Evolutionary conservation across 2,888 invertebrate species (phyloP), one percentile per base, ranked within the genome.

Genomic region (Yponomeuta sedellus): DNA sequence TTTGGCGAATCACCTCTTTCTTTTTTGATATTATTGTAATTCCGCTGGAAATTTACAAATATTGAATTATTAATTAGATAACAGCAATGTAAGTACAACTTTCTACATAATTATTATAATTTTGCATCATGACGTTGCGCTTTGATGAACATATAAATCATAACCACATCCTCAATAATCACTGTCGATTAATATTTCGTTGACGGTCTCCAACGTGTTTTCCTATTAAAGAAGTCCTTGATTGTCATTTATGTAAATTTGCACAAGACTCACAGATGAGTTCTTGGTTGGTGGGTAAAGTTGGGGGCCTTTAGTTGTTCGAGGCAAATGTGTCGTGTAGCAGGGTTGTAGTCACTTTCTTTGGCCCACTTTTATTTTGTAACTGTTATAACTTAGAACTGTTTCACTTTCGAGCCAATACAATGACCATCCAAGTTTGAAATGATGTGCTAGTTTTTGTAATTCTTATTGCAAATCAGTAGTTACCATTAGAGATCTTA

Each of bases 151-250:
- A 59, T 11, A 16, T 2, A 12, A 16, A 52, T 52, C 44, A 12
- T 12, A 52, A 52, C 44, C 44, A 59, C 22, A 22, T 59, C 59
- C 25, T 22, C 25, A 20, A 52, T 16, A 52, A 52, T 52, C 12
- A 20, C 25, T 11, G 61, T 20, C 25, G 25, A 61, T 63, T 63
- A 61, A 63, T 44, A 39, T 63, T 63, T 63, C 11, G 44, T 39
- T 69, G 20, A 20, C 69, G 69, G 70, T 66, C 68, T 71, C 70
- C 80, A 83, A 85, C 85, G 71, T 78, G 85, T 85, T 84, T 83
- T 80, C 75, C 79, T 75, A 76, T 75, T 77, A 72, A 56, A 70
- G 70, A 70, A 68, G 83, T 81, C 83, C 82, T 84, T 85, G 82
- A 75, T 73, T 69, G 66, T 76, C 74, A 71, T 68, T 74, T 77